phyloP scores from a whole-genome alignment of 2,797 vertebrate genomes.

The Epinephelus awoara region DNA sequence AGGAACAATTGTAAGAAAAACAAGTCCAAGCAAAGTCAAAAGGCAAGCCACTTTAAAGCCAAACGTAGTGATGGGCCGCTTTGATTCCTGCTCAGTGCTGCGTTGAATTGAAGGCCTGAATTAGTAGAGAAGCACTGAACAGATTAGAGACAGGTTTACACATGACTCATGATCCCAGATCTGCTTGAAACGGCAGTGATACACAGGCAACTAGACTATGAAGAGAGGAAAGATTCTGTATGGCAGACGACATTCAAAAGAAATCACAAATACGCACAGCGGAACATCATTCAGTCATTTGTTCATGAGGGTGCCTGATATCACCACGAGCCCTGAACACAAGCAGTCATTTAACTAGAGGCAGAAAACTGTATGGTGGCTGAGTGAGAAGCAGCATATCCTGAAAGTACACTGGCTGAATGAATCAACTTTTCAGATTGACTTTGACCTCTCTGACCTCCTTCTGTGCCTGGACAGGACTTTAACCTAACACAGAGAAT shows the following conservation, averaged over 20 bases:
- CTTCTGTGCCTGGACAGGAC: not conserved
- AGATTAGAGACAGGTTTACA: not conserved
- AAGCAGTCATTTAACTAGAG: not conserved
- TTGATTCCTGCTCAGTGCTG: constrained; percentile 13
- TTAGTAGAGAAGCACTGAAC: constrained; percentile 22
- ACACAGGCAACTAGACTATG: not conserved
- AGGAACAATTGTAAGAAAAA: constrained; percentile 46
- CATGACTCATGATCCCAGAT: not conserved
- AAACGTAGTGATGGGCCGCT: constrained; percentile 25
- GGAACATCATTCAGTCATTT: constrained; percentile 2
- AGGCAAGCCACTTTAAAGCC: constrained; percentile 62
- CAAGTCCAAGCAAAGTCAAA: constrained; percentile 38
- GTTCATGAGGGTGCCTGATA: not conserved
- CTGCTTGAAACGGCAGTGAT: constrained; percentile 15
- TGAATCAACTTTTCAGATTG: not conserved
- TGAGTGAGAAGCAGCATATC: constrained; percentile 9
- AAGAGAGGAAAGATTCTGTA: not conserved
- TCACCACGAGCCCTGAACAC: not conserved
- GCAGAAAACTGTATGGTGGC: constrained; percentile 2
- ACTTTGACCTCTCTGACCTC: constrained; percentile 8
- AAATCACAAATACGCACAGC: not conserved
- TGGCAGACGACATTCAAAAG: not conserved
- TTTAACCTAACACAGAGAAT: not conserved
- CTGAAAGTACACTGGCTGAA: not conserved
- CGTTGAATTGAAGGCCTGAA: constrained; percentile 6